phyloP scores from a whole-genome alignment of 2,113 vertebrate genomes.

The Piaya cayana region DNA sequence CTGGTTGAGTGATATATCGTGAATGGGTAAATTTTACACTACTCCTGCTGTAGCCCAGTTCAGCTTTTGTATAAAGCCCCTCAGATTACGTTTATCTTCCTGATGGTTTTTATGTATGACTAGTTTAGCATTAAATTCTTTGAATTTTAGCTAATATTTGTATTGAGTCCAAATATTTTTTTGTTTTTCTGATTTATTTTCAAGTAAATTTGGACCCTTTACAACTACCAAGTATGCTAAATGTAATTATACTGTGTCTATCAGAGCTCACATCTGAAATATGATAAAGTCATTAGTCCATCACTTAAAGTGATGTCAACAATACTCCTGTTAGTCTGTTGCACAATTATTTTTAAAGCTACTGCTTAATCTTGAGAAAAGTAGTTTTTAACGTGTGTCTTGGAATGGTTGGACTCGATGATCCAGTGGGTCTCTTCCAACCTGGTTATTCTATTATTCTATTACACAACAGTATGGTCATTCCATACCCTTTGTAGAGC shows the following conservation, averaged over 20 bases:
- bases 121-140: not conserved
- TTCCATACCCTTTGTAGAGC: not conserved
- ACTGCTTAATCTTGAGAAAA: not conserved
- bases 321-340: not conserved
- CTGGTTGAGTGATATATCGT: not conserved
- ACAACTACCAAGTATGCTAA: not conserved
- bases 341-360: not conserved
- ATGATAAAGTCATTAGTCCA: not conserved
- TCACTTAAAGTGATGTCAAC: not conserved
- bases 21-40: not conserved
- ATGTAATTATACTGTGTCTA: not conserved
- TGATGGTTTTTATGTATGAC: not conserved
- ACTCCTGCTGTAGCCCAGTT: not conserved
- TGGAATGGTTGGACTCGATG: no score
- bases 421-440: no score
- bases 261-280: not conserved
- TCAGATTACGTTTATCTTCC: not conserved
- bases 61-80: not conserved
- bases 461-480: not conserved
- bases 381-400: not conserved
- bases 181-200: not conserved
- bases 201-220: not conserved
- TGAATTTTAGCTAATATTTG: not conserved
- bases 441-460: no score
- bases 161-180: not conserved